Conservation (phyloP, 2,888 invertebrate species). For the Trilocha varians region DNA sequence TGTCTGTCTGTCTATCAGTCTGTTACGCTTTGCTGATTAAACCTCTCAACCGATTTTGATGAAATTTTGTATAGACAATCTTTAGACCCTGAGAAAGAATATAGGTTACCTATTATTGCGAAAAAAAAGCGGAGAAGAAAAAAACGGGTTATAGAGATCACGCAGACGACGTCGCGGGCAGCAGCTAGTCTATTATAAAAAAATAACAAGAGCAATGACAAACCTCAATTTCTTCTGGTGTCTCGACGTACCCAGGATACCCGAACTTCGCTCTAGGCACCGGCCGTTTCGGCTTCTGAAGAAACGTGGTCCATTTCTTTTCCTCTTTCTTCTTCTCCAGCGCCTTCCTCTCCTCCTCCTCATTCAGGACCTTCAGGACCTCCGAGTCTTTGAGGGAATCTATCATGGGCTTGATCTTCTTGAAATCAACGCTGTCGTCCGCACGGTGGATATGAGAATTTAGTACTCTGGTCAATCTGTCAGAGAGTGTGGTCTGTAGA, state of each 20-base stretch:
- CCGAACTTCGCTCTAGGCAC: conserved; percentile 64
- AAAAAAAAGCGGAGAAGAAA: too few species aligned
- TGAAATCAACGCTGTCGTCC: conserved; percentile 76
- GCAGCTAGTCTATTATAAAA: too few species aligned
- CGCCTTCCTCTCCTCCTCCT: conserved; percentile 63
- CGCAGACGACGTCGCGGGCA: too few species aligned
- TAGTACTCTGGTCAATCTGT: conserved; percentile 47
- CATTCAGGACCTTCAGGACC: conserved; percentile 77
- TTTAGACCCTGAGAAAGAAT: too few species aligned
- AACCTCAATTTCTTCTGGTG: conserved; percentile 31
- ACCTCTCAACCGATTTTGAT: too few species aligned
- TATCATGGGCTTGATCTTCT: conserved; percentile 77
- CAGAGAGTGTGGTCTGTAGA: background rate
- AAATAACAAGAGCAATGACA: too few species aligned
- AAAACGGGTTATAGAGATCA: too few species aligned
- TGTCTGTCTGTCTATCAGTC: too few species aligned
- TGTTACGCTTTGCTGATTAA: too few species aligned
- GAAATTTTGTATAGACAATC: too few species aligned
- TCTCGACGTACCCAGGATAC: conserved; percentile 29
- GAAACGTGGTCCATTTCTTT: conserved; percentile 81
- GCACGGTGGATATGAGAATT: conserved; percentile 54
- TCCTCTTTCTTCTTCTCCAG: conserved; percentile 70
- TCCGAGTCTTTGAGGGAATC: conserved; percentile 78
- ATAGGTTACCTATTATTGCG: too few species aligned
- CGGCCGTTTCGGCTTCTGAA: conserved; percentile 82